These are phyloP conservation scores for Hydropsyche betteni DNA, from an alignment of 2,888 invertebrate species.

Conservation along the genomic window DNA sequence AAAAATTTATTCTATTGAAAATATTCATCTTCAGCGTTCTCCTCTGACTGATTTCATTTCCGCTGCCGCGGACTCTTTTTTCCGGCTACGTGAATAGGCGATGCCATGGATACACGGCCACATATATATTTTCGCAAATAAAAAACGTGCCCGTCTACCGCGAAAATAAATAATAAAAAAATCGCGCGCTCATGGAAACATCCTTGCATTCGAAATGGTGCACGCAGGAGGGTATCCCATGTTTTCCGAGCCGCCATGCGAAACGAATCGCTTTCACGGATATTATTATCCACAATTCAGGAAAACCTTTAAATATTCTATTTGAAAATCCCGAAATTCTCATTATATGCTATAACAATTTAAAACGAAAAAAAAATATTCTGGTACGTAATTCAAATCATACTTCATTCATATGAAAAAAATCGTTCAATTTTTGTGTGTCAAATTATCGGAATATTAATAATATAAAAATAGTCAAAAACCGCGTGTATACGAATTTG, in stretches of 20 bases:
- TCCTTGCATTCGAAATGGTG: conserved; percentile 25
- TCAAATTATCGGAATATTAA: too few species aligned
- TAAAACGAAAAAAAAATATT: too few species aligned
- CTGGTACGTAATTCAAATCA: too few species aligned
- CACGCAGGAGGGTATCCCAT: conserved; percentile 6
- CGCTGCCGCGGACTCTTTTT: conserved; percentile 34
- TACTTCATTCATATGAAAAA: too few species aligned
- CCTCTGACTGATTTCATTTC: conserved; percentile 38
- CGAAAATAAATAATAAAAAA: conserved; percentile 21
- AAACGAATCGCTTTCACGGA: conserved; percentile 40
- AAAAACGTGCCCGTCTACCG: background rate
- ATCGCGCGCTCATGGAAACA: background rate
- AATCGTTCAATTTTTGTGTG: too few species aligned
- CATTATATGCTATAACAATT: background rate
- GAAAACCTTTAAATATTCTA: conserved; percentile 5
- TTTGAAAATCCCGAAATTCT: background rate
- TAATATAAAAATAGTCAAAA: too few species aligned
- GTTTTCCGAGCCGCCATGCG: conserved; percentile 33
- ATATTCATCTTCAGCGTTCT: conserved; percentile 38
- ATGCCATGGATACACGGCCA: conserved; percentile 30
- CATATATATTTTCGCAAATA: background rate
- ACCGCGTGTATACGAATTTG: too few species aligned
- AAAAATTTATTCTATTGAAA: conserved; percentile 36
- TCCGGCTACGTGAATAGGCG: conserved; percentile 35
- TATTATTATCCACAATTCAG: conserved; percentile 22